phyloP scores from a whole-genome alignment of 2,888 invertebrate species.

The Xestia sexstrigata region DNA sequence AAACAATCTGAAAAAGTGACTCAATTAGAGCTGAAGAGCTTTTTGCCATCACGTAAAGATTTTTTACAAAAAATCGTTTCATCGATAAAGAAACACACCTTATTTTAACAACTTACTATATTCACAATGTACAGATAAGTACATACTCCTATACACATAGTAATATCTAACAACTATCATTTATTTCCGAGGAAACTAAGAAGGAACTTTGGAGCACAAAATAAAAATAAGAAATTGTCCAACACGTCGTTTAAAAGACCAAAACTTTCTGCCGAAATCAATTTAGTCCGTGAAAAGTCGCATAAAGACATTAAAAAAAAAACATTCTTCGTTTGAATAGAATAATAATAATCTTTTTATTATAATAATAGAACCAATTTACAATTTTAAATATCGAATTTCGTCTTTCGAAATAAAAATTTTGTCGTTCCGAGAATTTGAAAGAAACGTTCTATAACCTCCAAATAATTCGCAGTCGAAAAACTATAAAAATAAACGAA shows the following conservation, averaged over 20 bases:
- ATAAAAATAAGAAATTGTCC: conserved; percentile 67
- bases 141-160: conserved; percentile 58
- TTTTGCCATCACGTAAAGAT: neutral
- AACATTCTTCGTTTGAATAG: conserved; percentile 31
- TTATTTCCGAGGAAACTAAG: conserved; percentile 73
- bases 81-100: conserved; percentile 53
- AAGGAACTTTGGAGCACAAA: conserved; percentile 84
- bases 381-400: conserved; percentile 44
- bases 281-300: conserved; percentile 35
- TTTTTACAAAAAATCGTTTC: conserved; percentile 5
- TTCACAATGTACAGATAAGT: conserved; percentile 64
- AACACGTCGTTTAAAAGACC: conserved; percentile 52
- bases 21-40: neutral
- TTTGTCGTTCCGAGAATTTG: conserved; percentile 25
- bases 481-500: conserved; percentile 68
- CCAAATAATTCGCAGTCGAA: conserved; percentile 59
- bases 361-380: conserved; percentile 52
- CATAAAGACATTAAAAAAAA: conserved; percentile 25
- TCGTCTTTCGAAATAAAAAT: conserved; percentile 7
- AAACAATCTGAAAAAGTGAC: neutral
- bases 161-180: conserved; percentile 59
- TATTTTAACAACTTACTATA: conserved; percentile 55
- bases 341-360: conserved; percentile 46
- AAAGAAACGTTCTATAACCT: conserved; percentile 38
- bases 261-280: conserved; percentile 31